Evolutionary conservation across 2,888 invertebrate species (phyloP).

Genomic region (Phytoseiulus persimilis): DNA sequence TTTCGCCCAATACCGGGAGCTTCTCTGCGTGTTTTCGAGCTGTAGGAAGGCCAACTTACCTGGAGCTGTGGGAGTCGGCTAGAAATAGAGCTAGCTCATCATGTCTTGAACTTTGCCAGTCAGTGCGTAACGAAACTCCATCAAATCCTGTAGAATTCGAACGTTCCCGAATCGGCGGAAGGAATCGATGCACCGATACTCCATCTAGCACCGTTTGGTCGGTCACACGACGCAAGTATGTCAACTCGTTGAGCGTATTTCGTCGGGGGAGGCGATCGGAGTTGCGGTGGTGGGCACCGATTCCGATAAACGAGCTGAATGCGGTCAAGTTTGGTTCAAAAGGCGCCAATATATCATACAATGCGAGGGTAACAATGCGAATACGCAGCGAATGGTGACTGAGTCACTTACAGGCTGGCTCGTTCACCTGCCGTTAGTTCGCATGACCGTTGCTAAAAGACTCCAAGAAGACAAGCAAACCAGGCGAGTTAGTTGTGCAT

Average conservation of each 20-base stretch:
- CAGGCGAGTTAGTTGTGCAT: not conserved
- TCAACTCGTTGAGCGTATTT: not conserved
- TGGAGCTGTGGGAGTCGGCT: too few species aligned
- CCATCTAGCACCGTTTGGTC: not conserved
- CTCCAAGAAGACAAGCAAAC: not conserved
- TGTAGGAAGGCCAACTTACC: too few species aligned
- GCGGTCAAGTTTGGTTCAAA: constrained; percentile 5
- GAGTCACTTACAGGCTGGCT: not conserved
- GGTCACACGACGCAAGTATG: not conserved
- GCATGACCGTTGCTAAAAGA: not conserved
- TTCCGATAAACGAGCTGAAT: not conserved
- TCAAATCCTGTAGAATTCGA: too few species aligned
- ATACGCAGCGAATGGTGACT: not conserved
- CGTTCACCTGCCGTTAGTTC: not conserved
- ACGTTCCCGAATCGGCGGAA: too few species aligned
- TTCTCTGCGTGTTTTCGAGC: too few species aligned
- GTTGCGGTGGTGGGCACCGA: not conserved
- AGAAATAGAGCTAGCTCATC: too few species aligned
- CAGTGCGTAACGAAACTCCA: too few species aligned
- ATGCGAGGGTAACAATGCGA: not conserved
- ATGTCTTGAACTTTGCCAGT: too few species aligned
- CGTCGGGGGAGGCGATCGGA: not conserved
- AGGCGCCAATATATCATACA: constrained; percentile 5
- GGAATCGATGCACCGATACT: too few species aligned
- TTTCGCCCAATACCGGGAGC: too few species aligned